Conservation (phyloP, 2,888 invertebrate species). For the Synergus japonicus region DNA sequence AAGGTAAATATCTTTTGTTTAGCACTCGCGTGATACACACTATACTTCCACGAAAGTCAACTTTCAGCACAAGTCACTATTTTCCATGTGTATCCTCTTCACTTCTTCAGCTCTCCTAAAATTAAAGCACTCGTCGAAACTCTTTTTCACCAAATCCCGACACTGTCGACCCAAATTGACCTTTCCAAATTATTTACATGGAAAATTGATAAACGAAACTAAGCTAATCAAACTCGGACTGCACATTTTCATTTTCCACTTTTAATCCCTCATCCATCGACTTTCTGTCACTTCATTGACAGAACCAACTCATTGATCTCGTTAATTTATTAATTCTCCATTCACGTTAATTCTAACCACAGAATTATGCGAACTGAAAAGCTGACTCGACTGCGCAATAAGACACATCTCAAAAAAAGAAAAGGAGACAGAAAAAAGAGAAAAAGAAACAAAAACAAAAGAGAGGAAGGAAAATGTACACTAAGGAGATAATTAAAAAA, state of each 20-base stretch:
- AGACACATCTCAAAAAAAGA: not conserved
- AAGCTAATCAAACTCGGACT: not conserved
- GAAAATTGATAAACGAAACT: not conserved
- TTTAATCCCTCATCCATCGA: not conserved
- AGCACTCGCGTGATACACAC: not conserved
- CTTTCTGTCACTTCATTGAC: not conserved
- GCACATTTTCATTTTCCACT: not conserved
- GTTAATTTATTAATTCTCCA: not conserved
- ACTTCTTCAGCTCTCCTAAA: not conserved
- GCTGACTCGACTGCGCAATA: not conserved
- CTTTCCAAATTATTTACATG: not conserved
- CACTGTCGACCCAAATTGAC: not conserved
- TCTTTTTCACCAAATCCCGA: not conserved
- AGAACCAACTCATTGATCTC: not conserved
- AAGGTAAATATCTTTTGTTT: no score
- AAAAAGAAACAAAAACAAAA: not conserved
- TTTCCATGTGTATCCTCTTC: not conserved
- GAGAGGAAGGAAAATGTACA: not conserved
- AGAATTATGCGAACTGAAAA: not conserved
- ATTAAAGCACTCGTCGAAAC: slow-evolving; percentile 29
- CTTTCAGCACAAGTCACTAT: slow-evolving; percentile 26
- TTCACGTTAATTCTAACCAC: not conserved
- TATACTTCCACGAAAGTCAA: slow-evolving; percentile 13
- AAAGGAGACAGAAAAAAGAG: not conserved
- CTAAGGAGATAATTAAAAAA: not conserved